Base-by-base conservation (phyloP, 2,888 invertebrate species). In the Troides aeacus region DNA sequence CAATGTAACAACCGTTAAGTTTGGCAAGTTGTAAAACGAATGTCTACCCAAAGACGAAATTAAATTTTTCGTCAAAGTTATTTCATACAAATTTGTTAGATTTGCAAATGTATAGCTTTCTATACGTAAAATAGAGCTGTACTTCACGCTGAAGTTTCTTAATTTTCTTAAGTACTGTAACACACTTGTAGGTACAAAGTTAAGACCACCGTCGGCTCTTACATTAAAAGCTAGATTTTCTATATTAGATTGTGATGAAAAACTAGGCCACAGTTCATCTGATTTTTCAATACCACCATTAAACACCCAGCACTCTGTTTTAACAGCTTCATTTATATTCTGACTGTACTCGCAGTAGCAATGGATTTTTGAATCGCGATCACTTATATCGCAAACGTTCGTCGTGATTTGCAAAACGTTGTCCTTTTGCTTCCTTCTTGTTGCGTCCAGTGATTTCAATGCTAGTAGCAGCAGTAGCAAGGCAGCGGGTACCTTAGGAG, bases 241-340 rank as follows among this genome's bases (percentile, higher is more conserved):
- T 77, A 97, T 88, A 71, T 95, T 94, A 53, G 94, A 94, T 82
- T 97, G 97, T 30, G 95, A 95, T 64, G 93, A 93, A 84, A 97
- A 96, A 75, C 95, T 93, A 46, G 93, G 93, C 97, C 97, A 97
- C 71, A 96, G 88, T 24, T 94, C 93, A 80, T 96, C 95, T 71
- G 95, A 94, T 79, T 93, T 93, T 62, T 94, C 93, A 77, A 96
- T 93, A 24, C 95, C 95, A 66, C 94, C 93, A 73, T 94, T 94
- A 87, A 96, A 95, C 4, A 97, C 94, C 94, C 95, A 95, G 81
- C 97, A 97, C 86, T 96, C 96, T 71, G 95, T 96, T 76, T 95
- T 95, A 21, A 94, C 93, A 5, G 95, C 96, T 79, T 94, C 89
- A 76, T 92, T 92, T 72, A 91, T 82, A 70, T 92, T 88, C 75